Base-by-base conservation (phyloP, 1,140 invertebrate species). In the Habropoda laboriosa region DNA sequence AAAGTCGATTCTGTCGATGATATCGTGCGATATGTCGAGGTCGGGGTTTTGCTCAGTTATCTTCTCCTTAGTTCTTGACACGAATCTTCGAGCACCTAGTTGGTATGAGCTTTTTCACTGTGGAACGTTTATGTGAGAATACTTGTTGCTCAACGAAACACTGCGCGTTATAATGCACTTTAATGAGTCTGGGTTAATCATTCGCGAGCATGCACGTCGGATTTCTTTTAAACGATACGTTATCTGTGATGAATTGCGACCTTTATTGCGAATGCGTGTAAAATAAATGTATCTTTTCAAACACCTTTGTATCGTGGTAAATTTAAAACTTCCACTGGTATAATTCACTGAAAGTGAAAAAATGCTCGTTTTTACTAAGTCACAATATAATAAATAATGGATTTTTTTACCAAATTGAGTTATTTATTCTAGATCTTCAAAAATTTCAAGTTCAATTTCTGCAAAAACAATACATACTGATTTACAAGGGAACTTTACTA, bases 141-240 rank as follows among this genome's bases (percentile, higher is more conserved):
- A 79, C 77, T 79, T 73, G 77, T 79, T 79, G 77, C 77, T 63
- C 70, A 35, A 16, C 13, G 8, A 55, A 42, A 58, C 38, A n/a
- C n/a, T n/a, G n/a, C n/a, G 21, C 0, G 30, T 24, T 61, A 27
- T 61, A 24, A 47, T 35, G 18, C 32, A 27, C 7, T 35, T 61
- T 49, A 58, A 73, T 61, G 13, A 32, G 2, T 38, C 27, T 7
- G 24, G 49, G n/a, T 27, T 27, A 27, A 35, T 55, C n/a, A 30
- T 47, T 18, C 10, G 45, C 16, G 18, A 42, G 42, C 60, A 61
- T 4, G 32, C n/a, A 24, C 18, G 21, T n/a, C 5, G 12, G 12
- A 27, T 27, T 18, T 40, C 38, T 18, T 64, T 42, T 7, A 42
- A 0, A 3, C 38, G 38, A 42, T 64, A 42, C 6, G 7, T 24